A percentile compares a stretch with the other conserved stretches of the same genome.
Conservation (phyloP, 2,888 invertebrate genomes). For the Pachycephus smyrnensis region DNA sequence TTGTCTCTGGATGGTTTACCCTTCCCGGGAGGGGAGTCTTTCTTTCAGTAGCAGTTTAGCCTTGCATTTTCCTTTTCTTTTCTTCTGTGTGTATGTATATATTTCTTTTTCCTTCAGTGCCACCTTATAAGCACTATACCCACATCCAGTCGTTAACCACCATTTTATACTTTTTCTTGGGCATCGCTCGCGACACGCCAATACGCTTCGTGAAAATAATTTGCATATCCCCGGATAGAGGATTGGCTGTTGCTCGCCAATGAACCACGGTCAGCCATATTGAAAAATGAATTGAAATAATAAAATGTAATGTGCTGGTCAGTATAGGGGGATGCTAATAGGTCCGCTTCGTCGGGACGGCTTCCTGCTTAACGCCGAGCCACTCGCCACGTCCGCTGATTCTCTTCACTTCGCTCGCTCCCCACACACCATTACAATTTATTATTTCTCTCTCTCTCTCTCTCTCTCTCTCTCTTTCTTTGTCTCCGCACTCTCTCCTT, state of each 20-base stretch:
- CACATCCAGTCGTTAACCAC: not conserved
- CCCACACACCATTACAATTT: slow-evolving; percentile 18
- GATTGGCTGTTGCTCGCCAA: not conserved
- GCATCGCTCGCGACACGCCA: not conserved
- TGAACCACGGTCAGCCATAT: slow-evolving; percentile 45
- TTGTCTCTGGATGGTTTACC: not conserved
- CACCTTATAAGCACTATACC: not conserved
- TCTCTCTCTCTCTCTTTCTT: slow-evolving; percentile 6
- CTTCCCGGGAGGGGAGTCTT: not conserved
- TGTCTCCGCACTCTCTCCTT: slow-evolving; percentile 5
- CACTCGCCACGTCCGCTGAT: slow-evolving; percentile 57
- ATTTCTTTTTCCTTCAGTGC: not conserved
- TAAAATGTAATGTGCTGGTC: slow-evolving; percentile 54
- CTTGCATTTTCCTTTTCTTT: not conserved
- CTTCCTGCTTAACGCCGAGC: slow-evolving; percentile 69
- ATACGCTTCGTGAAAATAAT: not conserved
- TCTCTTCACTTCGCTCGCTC: slow-evolving; percentile 44
- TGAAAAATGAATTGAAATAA: slow-evolving; percentile 64
- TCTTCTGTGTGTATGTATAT: not conserved
- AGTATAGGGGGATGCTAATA: slow-evolving; percentile 70
- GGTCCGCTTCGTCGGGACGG: slow-evolving; percentile 71
- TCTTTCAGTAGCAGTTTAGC: not conserved
- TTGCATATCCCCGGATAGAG: not conserved
- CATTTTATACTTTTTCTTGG: not conserved
- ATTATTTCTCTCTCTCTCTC: slow-evolving; percentile 11